These are phyloP conservation scores for Hippasteria phrygiana DNA, from an alignment of 53 echinoderm and acorn worm genomes.

Conservation along the genomic window DNA sequence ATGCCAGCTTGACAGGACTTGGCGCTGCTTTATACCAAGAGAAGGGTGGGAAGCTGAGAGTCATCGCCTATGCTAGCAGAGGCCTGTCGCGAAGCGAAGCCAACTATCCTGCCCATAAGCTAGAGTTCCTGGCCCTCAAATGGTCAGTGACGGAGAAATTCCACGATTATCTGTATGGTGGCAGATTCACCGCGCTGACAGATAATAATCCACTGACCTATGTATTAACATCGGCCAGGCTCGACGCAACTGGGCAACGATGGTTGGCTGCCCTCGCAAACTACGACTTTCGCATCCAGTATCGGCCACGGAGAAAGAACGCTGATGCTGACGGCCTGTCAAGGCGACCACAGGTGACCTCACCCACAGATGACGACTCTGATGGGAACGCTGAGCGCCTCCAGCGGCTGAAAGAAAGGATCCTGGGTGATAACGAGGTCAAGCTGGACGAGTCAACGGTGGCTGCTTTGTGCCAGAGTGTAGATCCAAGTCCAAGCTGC, in stretches of 20 bases:
- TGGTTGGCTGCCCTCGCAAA: constrained; percentile 70
- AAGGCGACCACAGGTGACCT: constrained; percentile 13
- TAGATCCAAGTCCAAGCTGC: background rate
- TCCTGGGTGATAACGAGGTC: background rate
- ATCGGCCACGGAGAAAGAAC: constrained; percentile 65
- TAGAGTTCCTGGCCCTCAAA: constrained; percentile 72
- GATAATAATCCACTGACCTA: constrained; percentile 79
- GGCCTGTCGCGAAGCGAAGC: constrained; percentile 70
- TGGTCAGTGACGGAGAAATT: constrained; percentile 70
- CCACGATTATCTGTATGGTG: constrained; percentile 67
- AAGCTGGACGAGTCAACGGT: background rate
- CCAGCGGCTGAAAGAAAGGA: background rate
- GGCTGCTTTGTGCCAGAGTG: background rate
- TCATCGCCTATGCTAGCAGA: constrained; percentile 76
- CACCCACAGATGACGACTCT: constrained; percentile 21
- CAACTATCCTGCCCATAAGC: constrained; percentile 75
- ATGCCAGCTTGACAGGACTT: constrained; percentile 64
- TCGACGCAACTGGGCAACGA: constrained; percentile 71
- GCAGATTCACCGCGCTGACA: constrained; percentile 45
- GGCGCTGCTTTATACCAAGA: constrained; percentile 82
- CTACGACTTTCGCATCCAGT: constrained; percentile 63
- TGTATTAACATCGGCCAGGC: constrained; percentile 57
- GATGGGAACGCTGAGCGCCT: background rate
- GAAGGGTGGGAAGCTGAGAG: constrained; percentile 66
- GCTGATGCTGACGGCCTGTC: constrained; percentile 71